A percentile compares a stretch with the other conserved stretches of the same genome.
Conservation (phyloP, 2,113 vertebrate genomes). For the Genyomyrus donnyi region DNA sequence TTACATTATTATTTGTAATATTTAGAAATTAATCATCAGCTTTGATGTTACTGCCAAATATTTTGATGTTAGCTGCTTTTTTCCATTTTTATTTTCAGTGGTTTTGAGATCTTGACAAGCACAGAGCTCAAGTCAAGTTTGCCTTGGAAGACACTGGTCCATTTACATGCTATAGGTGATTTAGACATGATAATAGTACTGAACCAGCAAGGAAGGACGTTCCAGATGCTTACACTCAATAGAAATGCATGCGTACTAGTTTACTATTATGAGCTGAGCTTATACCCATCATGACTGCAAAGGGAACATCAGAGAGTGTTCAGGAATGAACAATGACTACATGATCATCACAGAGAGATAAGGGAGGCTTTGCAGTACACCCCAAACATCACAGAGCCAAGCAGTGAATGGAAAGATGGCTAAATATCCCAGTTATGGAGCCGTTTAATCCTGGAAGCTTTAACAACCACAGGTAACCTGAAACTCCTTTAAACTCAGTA, state of each 20-base stretch:
- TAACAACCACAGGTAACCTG: neutral
- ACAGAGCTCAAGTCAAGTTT: neutral
- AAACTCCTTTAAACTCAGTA: neutral
- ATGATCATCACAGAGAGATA: neutral
- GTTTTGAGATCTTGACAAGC: neutral
- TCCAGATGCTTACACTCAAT: neutral
- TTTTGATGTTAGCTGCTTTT: neutral
- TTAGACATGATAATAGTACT: neutral
- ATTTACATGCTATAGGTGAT: neutral
- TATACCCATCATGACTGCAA: neutral
- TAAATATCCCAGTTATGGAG: neutral
- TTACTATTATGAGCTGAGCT: neutral
- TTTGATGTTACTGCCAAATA: neutral
- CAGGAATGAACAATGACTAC: neutral
- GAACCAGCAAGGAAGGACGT: neutral
- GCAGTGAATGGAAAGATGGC: neutral
- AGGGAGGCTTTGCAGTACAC: neutral
- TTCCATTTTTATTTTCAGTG: neutral
- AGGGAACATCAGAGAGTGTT: neutral
- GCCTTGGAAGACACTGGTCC: neutral
- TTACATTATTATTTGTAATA: neutral
- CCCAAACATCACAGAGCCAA: neutral
- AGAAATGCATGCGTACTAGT: neutral
- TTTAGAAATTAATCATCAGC: neutral
- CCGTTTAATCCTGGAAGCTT: neutral